Conservation (phyloP, 2,888 invertebrate genomes). For the Norana najaformis region DNA sequence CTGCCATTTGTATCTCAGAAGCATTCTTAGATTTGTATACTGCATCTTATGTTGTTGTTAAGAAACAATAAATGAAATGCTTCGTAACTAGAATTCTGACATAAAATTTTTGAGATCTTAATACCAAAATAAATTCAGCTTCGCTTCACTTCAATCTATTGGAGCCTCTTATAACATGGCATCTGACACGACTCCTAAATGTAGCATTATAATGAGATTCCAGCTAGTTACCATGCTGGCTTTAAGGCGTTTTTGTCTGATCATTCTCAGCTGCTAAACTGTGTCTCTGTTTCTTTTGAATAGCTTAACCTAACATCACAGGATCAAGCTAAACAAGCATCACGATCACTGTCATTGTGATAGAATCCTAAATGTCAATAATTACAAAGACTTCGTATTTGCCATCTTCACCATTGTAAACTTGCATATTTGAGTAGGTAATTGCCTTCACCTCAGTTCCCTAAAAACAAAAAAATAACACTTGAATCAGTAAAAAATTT, state of each 20-base stretch:
- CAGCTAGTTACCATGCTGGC: background rate
- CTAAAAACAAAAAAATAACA: constrained; percentile 60
- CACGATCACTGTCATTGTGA: background rate
- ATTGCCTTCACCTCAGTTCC: constrained; percentile 98
- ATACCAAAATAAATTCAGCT: background rate
- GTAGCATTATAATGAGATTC: background rate
- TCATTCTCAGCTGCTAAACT: background rate
- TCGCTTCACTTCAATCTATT: background rate
- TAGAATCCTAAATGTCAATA: constrained; percentile 80
- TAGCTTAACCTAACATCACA: background rate
- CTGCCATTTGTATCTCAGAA: background rate
- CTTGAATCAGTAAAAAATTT: background rate
- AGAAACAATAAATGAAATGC: background rate
- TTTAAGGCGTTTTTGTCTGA: background rate
- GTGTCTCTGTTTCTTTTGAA: background rate
- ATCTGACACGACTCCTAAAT: background rate
- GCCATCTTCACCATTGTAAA: constrained; percentile 67
- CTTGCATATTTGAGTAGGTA: constrained; percentile 98
- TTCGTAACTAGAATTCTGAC: too few species aligned
- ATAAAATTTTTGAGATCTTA: background rate
- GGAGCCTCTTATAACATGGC: too few species aligned
- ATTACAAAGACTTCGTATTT: constrained; percentile 89
- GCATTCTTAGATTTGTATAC: background rate
- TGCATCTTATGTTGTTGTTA: background rate
- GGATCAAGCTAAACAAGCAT: background rate